Base-by-base conservation (phyloP, 2,113 vertebrate genomes). In the Lycaon pictus region DNA sequence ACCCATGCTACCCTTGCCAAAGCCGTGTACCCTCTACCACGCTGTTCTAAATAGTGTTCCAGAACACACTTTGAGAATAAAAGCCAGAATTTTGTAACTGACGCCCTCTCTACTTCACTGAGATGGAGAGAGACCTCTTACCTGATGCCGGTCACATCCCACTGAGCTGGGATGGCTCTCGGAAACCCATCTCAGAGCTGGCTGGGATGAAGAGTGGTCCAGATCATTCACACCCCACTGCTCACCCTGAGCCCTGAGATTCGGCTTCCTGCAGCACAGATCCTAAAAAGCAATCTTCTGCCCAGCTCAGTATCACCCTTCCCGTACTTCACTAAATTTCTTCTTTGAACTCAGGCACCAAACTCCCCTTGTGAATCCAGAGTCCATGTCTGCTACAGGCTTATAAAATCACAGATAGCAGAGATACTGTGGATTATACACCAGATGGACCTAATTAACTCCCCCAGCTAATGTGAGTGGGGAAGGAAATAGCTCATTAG, bases 381-480 rank as follows among this genome's bases (percentile, higher is more conserved):
- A 88, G 91, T 58, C 91, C 86, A 56, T 90, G 13, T 63, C 96
- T 85, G 32, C 55, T 84, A 79, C 1, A 29, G 56, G 37, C 69
- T 29, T 83, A 84, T 32, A 13, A 32, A 97, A 51, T 53, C n/a
- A 71, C 32, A 97, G 37, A 87, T 95, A 76, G 87, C 55, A 67
- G 90, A 53, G 48, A 60, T 51, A 60, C 10, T 29, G 65, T 74
- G 88, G 69, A 93, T 25, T 7, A 12, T 85, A 74, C 16, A 69
- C 79, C 97, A 98, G 97, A 96, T 81, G 93, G 93, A 48, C 91
- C 35, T 58, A 95, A 82, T 97, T 88, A 97, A 74, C 95, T 96
- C 88, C 77, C 90, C 90, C 83, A 58, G 55, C 74, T 35, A 32
- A 93, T 96, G 76, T 62, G 84, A n/a, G 3, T 0, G 2, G 90